phyloP scores from a whole-genome alignment of 2,797 vertebrate genomes.

The Periparus ater region DNA sequence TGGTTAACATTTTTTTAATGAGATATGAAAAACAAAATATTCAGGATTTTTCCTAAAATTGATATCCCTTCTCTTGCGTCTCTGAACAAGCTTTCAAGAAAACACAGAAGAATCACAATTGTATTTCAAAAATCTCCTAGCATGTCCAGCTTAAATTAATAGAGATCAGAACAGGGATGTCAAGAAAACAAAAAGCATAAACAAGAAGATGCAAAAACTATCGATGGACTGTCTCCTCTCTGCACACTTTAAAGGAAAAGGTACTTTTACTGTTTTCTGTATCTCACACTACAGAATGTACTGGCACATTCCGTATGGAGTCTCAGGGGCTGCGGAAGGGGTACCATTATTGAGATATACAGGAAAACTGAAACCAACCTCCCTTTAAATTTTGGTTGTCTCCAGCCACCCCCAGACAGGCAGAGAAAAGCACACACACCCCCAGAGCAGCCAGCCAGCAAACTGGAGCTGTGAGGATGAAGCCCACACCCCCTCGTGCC shows the following conservation, averaged over 20 bases:
- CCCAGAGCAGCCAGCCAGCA: neutral
- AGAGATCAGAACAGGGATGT: neutral
- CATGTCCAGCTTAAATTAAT: neutral
- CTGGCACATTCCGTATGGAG: neutral
- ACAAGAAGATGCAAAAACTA: neutral
- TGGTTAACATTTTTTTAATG: neutral
- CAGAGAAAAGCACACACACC: neutral
- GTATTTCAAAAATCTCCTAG: neutral
- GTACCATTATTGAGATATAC: neutral
- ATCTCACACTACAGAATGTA: neutral
- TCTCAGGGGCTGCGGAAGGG: neutral
- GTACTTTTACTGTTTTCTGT: neutral
- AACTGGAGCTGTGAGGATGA: neutral
- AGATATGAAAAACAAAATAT: neutral
- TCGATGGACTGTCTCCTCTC: neutral
- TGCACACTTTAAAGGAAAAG: neutral
- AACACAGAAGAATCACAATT: neutral
- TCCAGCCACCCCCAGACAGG: neutral
- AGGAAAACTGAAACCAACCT: neutral
- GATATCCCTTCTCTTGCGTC: neutral
- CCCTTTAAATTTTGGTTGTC: neutral
- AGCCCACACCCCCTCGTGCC: neutral
- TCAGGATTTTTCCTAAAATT: neutral
- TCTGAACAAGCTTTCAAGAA: neutral
- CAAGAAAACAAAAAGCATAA: neutral